Percentiles rank a stretch among this genome's conserved stretches.
Conservation (phyloP, 1,140 invertebrate genomes). For the Ylistrum balloti region DNA sequence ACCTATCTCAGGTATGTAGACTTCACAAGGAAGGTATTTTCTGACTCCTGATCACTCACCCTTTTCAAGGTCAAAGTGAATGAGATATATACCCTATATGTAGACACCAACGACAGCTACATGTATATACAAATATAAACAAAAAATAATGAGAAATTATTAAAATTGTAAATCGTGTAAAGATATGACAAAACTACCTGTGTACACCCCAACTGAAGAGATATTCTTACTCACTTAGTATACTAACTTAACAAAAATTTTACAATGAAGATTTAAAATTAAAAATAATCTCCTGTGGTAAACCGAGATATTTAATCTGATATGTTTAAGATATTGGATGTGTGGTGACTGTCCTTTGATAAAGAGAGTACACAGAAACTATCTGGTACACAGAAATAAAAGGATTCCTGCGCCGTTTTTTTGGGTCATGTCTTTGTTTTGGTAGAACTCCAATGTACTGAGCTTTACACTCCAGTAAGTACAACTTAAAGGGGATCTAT, state of each 20-base stretch:
- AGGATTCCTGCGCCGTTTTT: background rate
- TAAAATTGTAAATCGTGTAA: too few relatives aligned
- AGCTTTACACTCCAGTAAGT: constrained; percentile 4
- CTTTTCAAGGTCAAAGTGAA: constrained; percentile 26
- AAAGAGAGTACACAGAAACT: background rate
- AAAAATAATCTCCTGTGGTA: background rate
- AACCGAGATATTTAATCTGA: constrained; percentile 5
- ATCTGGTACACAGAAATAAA: background rate
- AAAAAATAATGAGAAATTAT: too few relatives aligned
- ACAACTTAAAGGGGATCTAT: background rate
- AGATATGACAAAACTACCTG: too few relatives aligned
- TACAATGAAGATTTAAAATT: background rate
- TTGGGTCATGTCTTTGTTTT: constrained; percentile 21
- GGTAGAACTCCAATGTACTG: background rate
- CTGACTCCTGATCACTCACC: background rate
- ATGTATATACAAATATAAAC: too few relatives aligned
- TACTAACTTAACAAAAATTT: background rate
- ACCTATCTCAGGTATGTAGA: background rate
- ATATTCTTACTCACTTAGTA: too few relatives aligned
- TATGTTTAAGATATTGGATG: background rate
- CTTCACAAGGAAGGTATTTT: background rate
- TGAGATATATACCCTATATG: too few relatives aligned
- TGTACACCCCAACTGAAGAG: too few relatives aligned
- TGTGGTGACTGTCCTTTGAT: background rate
- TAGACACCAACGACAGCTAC: too few relatives aligned